phyloP scores from a whole-genome alignment of 2,888 invertebrate species.

The Hydriomena furcata region DNA sequence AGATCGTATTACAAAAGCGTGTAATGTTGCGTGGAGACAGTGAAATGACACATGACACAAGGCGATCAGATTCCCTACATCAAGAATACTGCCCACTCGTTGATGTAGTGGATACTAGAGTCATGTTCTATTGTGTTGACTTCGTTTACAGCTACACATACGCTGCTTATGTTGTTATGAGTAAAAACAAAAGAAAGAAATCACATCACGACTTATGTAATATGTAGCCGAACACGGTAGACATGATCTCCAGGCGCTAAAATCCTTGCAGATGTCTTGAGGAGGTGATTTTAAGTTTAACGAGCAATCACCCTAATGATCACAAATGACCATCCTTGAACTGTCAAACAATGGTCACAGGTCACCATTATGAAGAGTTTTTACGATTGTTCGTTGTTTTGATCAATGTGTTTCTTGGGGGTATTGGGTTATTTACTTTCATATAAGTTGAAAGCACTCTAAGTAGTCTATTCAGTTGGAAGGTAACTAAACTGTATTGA shows the following conservation, averaged over 20 bases:
- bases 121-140: too few relatives aligned
- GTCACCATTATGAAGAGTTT: background rate
- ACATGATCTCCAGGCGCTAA: too few relatives aligned
- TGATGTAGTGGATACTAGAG: background rate
- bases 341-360: too few relatives aligned
- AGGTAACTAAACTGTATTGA: constrained; percentile 17
- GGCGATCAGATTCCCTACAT: constrained; percentile 1
- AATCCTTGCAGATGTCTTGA: too few relatives aligned
- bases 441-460: constrained; percentile 1
- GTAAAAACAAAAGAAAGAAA: too few relatives aligned
- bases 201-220: too few relatives aligned
- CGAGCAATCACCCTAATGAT: too few relatives aligned
- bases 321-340: too few relatives aligned
- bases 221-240: too few relatives aligned
- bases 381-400: background rate
- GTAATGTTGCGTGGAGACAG: background rate
- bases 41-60: constrained; percentile 3
- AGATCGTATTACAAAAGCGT: background rate
- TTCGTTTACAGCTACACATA: too few relatives aligned
- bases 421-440: constrained; percentile 3
- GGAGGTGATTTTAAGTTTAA: too few relatives aligned
- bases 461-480: constrained; percentile 3
- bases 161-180: too few relatives aligned
- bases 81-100: background rate
- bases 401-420: background rate